These are phyloP conservation scores for Ophraella communa DNA, from an alignment of 2,888 invertebrate genomes.

Conservation along the genomic window DNA sequence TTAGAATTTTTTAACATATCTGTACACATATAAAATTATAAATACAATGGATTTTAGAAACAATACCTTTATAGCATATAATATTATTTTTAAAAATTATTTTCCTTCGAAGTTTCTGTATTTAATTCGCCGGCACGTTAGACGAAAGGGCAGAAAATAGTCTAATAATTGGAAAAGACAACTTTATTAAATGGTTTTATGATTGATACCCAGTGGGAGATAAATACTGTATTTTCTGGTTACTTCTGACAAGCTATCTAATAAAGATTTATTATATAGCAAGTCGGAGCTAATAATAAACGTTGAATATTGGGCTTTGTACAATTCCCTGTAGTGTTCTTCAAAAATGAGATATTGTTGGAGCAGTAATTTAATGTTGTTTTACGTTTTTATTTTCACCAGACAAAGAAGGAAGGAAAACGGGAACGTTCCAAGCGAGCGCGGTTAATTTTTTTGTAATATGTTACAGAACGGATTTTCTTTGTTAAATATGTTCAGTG, in stretches of 20 bases:
- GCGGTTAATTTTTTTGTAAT: too few species aligned
- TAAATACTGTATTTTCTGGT: slow-evolving; percentile 25
- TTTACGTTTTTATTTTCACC: not conserved
- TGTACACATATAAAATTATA: too few species aligned
- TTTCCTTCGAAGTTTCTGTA: too few species aligned
- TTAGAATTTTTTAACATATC: too few species aligned
- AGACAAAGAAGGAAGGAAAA: not conserved
- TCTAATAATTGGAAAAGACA: slow-evolving; percentile 13
- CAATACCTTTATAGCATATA: too few species aligned
- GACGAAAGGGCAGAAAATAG: not conserved
- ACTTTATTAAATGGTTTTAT: slow-evolving; percentile 24
- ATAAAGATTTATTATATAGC: slow-evolving; percentile 19
- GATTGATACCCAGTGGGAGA: slow-evolving; percentile 27
- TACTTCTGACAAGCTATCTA: slow-evolving; percentile 18
- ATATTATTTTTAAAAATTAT: too few species aligned
- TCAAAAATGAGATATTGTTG: not conserved
- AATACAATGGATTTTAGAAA: too few species aligned
- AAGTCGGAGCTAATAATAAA: slow-evolving; percentile 8
- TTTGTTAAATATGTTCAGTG: too few species aligned
- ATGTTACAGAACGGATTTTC: too few species aligned
- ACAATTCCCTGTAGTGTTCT: not conserved
- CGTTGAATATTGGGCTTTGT: slow-evolving; percentile 14
- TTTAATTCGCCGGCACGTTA: too few species aligned
- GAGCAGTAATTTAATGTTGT: not conserved
- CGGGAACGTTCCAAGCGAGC: too few species aligned